phyloP scores from a whole-genome alignment of 23 tunicate genomes.

The Phallusia fumigata region DNA sequence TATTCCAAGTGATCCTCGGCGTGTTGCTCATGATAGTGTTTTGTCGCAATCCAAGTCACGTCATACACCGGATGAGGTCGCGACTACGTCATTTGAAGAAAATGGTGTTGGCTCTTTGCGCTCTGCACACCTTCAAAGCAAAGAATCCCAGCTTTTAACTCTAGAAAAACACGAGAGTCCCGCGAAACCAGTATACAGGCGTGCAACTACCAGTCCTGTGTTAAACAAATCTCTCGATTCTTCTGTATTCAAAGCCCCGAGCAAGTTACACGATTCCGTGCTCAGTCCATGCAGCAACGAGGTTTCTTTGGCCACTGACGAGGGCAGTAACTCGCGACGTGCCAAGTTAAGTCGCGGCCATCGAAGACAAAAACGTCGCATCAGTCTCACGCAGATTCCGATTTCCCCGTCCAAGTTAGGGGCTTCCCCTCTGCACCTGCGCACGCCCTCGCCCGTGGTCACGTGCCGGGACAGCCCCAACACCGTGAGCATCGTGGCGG shows the following conservation, averaged over 20 bases:
- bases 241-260: not conserved
- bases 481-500: constrained; percentile 43
- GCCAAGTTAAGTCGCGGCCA: not conserved
- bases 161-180: no score
- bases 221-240: not conserved
- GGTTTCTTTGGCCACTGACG: constrained; percentile 9
- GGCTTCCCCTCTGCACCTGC: constrained; percentile 48
- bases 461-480: constrained; percentile 56
- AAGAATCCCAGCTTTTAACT: no score
- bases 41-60: no score
- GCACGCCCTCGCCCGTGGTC: constrained; percentile 44
- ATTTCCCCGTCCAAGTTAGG: constrained; percentile 42
- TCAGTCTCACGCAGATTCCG: constrained; percentile 39
- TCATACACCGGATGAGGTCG: not conserved
- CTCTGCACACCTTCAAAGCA: no score
- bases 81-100: not conserved
- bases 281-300: constrained; percentile 13
- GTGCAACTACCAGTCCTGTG: not conserved
- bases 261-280: no score
- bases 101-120: not conserved
- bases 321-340: not conserved
- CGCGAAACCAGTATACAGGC: no score
- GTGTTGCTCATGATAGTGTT: no score
- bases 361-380: constrained; percentile 24
- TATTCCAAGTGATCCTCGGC: no score